Evolutionary conservation across 2,888 invertebrate species (phyloP).

Genomic region (Lithophane semibrunnea): DNA sequence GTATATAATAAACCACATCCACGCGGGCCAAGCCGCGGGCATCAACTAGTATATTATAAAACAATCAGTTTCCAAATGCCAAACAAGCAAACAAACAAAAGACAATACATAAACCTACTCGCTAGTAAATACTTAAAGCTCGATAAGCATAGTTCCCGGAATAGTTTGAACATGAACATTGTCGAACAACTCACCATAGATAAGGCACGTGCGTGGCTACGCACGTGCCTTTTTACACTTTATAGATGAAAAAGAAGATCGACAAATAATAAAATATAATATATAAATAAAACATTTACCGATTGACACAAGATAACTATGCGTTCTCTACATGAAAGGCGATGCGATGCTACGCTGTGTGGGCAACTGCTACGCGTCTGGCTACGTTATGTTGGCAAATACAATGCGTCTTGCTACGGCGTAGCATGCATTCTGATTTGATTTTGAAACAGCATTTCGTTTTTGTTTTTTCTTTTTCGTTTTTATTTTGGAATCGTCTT

Average conservation of each 20-base stretch:
- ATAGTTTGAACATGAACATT: constrained; percentile 5
- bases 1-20: too few species aligned
- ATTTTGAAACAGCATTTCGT: neutral
- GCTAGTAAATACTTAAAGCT: too few species aligned
- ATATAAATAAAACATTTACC: neutral
- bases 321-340: neutral
- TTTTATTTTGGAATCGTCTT: too few species aligned
- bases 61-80: too few species aligned
- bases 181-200: neutral
- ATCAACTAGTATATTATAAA: too few species aligned
- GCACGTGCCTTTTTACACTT: neutral
- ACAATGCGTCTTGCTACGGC: neutral
- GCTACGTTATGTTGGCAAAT: neutral
- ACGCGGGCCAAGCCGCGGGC: too few species aligned
- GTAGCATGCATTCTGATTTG: neutral
- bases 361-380: neutral
- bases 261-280: neutral
- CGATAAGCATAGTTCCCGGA: neutral
- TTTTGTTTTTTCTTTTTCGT: neutral
- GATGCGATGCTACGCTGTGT: neutral
- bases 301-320: too few species aligned
- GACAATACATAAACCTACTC: neutral
- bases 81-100: neutral
- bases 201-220: too few species aligned
- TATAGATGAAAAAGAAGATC: constrained; percentile 3